These are phyloP conservation scores for Onychomys arenicola DNA, from an alignment of 2,797 vertebrate species.

Conservation along the genomic window DNA sequence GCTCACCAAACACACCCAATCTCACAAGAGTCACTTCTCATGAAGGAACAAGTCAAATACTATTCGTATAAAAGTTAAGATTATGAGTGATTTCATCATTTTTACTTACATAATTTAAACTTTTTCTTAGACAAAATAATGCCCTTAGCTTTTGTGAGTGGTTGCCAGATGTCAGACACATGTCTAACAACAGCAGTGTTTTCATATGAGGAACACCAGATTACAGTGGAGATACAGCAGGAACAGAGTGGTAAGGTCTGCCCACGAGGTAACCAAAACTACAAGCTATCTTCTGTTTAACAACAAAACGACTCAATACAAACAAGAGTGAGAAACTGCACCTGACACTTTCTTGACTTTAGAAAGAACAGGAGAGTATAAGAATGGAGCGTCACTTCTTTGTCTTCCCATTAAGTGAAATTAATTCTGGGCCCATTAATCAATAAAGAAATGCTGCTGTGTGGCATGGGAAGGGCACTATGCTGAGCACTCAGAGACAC, in stretches of 20 bases:
- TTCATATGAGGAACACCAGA: conserved; percentile 32
- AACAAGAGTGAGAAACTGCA: not conserved
- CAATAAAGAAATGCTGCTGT: conserved; percentile 31
- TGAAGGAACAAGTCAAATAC: conserved; percentile 12
- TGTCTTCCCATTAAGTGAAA: conserved; percentile 52
- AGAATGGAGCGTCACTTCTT: not conserved
- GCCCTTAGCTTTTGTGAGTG: conserved; percentile 23
- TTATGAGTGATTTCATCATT: not conserved
- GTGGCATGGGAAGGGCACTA: not conserved
- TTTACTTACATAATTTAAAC: conserved; percentile 54
- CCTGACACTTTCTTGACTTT: not conserved
- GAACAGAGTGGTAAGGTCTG: conserved; percentile 55
- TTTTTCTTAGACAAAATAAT: conserved; percentile 70
- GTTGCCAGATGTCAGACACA: not conserved
- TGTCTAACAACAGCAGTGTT: not conserved
- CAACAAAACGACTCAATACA: not conserved
- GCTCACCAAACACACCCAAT: conserved; percentile 41
- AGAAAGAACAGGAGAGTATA: not conserved
- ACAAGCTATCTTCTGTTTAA: not conserved
- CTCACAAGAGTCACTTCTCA: not conserved
- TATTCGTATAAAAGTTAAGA: not conserved
- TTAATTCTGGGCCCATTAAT: conserved; percentile 36
- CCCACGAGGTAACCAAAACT: conserved; percentile 39
- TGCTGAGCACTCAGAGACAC: not conserved
- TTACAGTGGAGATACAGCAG: not conserved